Evolutionary conservation across 1,140 invertebrate genomes (phyloP).

Genomic region (Melipona quadrifasciata): DNA sequence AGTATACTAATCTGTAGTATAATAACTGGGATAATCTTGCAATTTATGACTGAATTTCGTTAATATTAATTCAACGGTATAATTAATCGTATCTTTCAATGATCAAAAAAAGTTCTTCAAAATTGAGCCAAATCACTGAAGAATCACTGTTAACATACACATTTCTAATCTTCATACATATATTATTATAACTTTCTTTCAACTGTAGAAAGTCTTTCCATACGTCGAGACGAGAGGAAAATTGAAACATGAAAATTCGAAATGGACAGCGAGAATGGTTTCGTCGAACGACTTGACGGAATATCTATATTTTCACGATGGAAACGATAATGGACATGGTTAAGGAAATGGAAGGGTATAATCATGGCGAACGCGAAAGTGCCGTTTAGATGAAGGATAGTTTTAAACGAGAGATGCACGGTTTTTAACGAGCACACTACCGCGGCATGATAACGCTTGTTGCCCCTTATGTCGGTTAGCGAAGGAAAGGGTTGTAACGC

Average conservation of each 20-base stretch:
- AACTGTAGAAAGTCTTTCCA: background rate
- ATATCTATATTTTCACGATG: background rate
- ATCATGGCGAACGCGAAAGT: background rate
- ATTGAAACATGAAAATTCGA: background rate
- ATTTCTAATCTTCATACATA: too few species aligned
- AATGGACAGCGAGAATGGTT: background rate
- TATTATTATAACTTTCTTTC: too few species aligned
- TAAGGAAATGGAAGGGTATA: too few species aligned
- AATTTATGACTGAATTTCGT: too few species aligned
- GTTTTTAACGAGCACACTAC: background rate
- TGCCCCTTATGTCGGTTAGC: background rate
- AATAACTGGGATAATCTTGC: too few species aligned
- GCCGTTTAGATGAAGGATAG: slow-evolving; percentile 1
- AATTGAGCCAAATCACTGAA: background rate
- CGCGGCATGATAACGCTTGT: background rate
- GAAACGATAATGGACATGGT: background rate
- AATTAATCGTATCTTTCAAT: too few species aligned
- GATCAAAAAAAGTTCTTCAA: too few species aligned
- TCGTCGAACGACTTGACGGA: background rate
- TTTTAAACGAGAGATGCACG: background rate
- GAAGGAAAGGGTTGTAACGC: background rate
- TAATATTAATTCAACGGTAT: too few species aligned
- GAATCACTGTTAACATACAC: background rate
- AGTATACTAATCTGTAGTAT: too few species aligned
- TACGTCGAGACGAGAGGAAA: background rate